Evolutionary conservation across 2,113 vertebrate species (phyloP).

Genomic region (Nycticorax nycticorax): DNA sequence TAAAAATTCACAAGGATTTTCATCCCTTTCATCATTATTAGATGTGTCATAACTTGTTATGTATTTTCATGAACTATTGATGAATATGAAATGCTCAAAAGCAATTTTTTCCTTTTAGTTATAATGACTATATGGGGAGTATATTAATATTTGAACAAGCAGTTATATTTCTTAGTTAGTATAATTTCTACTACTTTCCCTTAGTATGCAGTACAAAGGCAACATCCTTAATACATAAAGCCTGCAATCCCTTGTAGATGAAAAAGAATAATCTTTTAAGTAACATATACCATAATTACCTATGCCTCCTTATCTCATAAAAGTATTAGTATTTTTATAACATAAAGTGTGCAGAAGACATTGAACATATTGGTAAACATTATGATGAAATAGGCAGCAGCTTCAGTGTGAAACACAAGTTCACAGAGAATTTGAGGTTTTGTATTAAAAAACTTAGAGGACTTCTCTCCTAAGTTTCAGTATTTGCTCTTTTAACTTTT

Average conservation of each 20-base stretch:
- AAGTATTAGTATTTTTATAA: not conserved
- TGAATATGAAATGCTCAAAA: conserved; percentile 29
- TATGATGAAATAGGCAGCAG: not conserved
- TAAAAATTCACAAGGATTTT: conserved; percentile 55
- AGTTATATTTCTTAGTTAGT: conserved; percentile 20
- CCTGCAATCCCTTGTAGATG: not conserved
- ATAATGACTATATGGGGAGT: conserved; percentile 16
- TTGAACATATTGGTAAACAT: not conserved
- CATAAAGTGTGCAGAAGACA: not conserved
- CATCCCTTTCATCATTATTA: conserved; percentile 57
- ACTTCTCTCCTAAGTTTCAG: not conserved
- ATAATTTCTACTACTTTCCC: not conserved
- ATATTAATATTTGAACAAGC: conserved; percentile 61
- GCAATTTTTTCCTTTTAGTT: conserved; percentile 32
- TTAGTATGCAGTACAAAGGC: not conserved
- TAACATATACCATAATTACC: not conserved
- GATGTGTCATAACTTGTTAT: conserved; percentile 46
- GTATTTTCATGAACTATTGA: conserved; percentile 49
- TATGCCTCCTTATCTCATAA: not conserved
- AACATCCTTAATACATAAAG: not conserved
- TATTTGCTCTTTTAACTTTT: not conserved
- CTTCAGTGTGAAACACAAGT: not conserved
- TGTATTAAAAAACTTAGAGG: not conserved
- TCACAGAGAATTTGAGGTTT: not conserved
- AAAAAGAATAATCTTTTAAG: not conserved